phyloP scores from a whole-genome alignment of 2,113 vertebrate genomes.

The Eudyptes chrysolophus region DNA sequence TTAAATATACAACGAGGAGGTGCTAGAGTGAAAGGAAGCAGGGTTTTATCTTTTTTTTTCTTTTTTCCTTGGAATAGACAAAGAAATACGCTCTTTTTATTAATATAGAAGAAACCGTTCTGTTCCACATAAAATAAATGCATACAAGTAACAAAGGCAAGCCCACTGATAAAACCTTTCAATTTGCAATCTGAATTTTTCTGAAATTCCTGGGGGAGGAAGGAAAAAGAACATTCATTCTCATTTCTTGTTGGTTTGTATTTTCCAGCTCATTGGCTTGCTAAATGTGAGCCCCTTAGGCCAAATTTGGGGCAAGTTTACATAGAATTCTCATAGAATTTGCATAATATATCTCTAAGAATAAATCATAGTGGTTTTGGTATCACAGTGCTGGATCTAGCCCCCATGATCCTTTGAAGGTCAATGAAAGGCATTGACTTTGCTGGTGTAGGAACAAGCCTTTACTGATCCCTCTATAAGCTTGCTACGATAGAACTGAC shows the following conservation, averaged over 20 bases:
- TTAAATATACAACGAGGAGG: neutral
- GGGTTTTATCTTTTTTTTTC: neutral
- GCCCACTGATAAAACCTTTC: neutral
- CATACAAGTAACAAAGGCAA: neutral
- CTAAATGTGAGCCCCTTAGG: neutral
- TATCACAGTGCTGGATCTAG: neutral
- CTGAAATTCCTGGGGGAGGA: neutral
- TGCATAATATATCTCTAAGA: neutral
- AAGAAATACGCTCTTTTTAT: neutral
- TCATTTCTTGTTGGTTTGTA: neutral
- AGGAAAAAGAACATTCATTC: neutral
- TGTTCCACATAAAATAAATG: neutral
- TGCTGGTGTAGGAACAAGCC: neutral
- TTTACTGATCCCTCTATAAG: neutral
- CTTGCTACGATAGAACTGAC: neutral
- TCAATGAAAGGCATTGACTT: neutral
- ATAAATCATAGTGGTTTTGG: neutral
- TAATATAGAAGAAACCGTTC: neutral
- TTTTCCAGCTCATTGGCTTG: neutral
- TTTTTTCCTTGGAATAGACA: neutral
- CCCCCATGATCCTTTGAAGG: neutral
- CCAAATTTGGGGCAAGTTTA: neutral
- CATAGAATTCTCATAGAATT: neutral
- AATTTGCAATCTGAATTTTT: neutral
- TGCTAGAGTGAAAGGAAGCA: neutral